These are phyloP conservation scores for Tretioscincus oriximinensis DNA, from an alignment of 2,113 vertebrate genomes.

Conservation along the genomic window DNA sequence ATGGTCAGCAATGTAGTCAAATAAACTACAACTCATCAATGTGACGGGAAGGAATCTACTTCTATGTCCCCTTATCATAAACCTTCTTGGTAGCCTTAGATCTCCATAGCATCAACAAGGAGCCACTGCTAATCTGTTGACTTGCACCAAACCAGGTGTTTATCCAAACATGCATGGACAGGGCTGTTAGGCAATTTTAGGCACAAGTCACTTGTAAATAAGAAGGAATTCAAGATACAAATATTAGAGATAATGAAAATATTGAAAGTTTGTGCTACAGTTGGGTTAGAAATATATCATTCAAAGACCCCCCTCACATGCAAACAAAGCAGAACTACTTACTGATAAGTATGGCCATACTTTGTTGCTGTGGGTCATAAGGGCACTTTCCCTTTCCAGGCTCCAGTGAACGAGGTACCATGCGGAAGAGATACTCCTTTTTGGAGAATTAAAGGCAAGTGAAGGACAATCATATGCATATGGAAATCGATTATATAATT, in stretches of 20 bases:
- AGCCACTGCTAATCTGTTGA: neutral
- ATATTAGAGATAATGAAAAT: too few relatives aligned
- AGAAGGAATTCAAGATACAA: too few relatives aligned
- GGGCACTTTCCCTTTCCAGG: slow-evolving; percentile 84
- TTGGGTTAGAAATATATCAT: too few relatives aligned
- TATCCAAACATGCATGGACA: neutral
- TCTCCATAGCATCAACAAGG: too few relatives aligned
- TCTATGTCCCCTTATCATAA: neutral
- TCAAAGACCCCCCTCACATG: neutral
- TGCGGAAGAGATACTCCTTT: slow-evolving; percentile 83
- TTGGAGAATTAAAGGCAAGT: slow-evolving; percentile 25
- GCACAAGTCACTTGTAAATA: neutral
- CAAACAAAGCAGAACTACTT: slow-evolving; percentile 42
- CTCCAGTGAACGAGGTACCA: slow-evolving; percentile 77
- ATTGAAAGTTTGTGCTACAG: neutral
- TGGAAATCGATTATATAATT: neutral
- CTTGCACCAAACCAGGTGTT: neutral
- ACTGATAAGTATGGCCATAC: slow-evolving; percentile 78
- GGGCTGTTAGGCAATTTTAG: neutral
- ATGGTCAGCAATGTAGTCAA: neutral
- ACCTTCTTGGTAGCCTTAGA: too few relatives aligned
- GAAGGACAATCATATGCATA: neutral
- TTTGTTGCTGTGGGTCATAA: slow-evolving; percentile 82
- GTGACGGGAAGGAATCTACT: neutral
- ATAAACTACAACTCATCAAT: neutral